A percentile compares a stretch with the other conserved stretches of the same genome.
Evolutionary conservation across 2,113 vertebrate genomes (phyloP).

Genomic region (Pantherophis guttatus): DNA sequence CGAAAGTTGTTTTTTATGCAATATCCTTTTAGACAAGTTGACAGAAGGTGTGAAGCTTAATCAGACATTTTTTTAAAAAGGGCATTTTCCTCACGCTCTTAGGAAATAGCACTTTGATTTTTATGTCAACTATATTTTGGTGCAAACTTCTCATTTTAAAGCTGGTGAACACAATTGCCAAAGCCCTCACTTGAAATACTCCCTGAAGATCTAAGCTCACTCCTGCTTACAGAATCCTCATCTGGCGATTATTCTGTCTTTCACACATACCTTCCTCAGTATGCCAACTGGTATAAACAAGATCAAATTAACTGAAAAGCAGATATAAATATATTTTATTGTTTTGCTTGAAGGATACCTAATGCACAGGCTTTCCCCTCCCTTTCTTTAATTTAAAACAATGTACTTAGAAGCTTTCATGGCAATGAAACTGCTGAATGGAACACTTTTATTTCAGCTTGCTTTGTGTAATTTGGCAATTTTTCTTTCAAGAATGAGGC

Average conservation of each 20-base stretch:
- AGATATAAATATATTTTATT: constrained; percentile 1
- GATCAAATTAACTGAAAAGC: background rate
- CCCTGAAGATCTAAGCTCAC: background rate
- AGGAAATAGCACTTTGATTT: background rate
- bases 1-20: background rate
- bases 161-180: background rate
- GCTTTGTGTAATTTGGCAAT: constrained; percentile 3
- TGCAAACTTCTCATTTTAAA: background rate
- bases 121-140: background rate
- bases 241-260: background rate
- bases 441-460: background rate
- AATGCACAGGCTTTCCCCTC: background rate
- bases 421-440: background rate
- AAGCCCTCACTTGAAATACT: background rate
- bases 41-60: background rate
- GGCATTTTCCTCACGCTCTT: background rate
- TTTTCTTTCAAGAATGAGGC: constrained; percentile 18
- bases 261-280: background rate
- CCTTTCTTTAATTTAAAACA: constrained; percentile 26
- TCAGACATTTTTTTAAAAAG: background rate
- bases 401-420: constrained; percentile 13
- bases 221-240: background rate
- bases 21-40: background rate
- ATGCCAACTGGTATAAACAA: background rate
- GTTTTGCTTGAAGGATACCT: background rate